Evolutionary conservation across 1,140 invertebrate genomes (phyloP).

Genomic region (Asbolus verrucosus): DNA sequence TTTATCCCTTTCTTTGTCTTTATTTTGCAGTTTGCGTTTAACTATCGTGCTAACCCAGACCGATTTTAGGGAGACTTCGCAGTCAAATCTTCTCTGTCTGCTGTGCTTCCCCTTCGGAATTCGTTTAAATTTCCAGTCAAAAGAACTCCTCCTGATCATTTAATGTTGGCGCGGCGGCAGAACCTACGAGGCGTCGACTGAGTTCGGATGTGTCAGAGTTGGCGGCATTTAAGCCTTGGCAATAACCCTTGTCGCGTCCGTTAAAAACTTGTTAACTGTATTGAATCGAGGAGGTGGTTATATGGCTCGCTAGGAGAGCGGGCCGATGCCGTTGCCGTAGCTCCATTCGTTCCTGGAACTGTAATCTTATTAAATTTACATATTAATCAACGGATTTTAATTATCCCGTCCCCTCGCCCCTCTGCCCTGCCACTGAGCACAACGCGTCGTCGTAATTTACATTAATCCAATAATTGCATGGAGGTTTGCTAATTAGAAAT

Average conservation of each 20-base stretch:
- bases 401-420: slow-evolving; percentile 73
- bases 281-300: slow-evolving; percentile 41
- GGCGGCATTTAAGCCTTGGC: neutral
- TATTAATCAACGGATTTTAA: slow-evolving; percentile 98
- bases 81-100: no score
- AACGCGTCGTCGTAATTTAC: slow-evolving; percentile 87
- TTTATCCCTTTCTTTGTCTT: no score
- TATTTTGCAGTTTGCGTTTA: no score
- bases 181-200: neutral
- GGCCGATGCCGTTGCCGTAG: slow-evolving; percentile 49
- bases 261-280: slow-evolving; percentile 49
- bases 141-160: no score
- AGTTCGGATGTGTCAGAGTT: no score
- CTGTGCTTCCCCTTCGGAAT: no score
- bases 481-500: slow-evolving; percentile 92
- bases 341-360: slow-evolving; percentile 73
- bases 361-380: slow-evolving; percentile 98
- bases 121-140: no score
- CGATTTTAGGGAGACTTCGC: no score
- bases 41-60: no score
- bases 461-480: slow-evolving; percentile 94
- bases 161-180: no score
- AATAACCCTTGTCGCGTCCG: slow-evolving; percentile 42
- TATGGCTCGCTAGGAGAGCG: slow-evolving; percentile 30
- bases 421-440: slow-evolving; percentile 63